Percentiles rank a stretch among this genome's conserved stretches.
These are phyloP conservation scores for Archaeoteleia sp. DNA, from an alignment of 2,888 invertebrate genomes.

Conservation along the genomic window DNA sequence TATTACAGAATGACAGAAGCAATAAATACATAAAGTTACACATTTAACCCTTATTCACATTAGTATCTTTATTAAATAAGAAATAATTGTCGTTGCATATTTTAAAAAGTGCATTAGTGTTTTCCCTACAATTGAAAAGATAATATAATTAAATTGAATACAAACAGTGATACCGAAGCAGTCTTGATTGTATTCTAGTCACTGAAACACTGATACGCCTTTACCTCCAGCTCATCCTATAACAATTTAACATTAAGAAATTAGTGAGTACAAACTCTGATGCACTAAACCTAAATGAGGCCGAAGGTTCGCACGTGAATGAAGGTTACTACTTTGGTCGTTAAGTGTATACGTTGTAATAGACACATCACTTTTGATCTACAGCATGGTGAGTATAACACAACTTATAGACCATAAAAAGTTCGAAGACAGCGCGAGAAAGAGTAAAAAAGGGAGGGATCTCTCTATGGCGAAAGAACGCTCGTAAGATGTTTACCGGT, in stretches of 20 bases:
- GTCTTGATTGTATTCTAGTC: background rate
- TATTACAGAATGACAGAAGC: too few relatives aligned
- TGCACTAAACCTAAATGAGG: constrained; percentile 36
- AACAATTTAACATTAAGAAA: constrained; percentile 17
- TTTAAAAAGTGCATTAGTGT: too few relatives aligned
- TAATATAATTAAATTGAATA: background rate
- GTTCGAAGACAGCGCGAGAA: constrained; percentile 62
- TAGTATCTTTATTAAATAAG: too few relatives aligned
- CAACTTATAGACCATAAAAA: constrained; percentile 72
- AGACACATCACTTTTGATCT: constrained; percentile 73
- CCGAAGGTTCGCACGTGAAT: constrained; percentile 33
- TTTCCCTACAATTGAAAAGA: too few relatives aligned
- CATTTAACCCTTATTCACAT: too few relatives aligned
- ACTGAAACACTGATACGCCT: too few relatives aligned
- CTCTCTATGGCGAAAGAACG: constrained; percentile 54
- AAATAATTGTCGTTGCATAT: too few relatives aligned
- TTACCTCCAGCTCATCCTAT: background rate
- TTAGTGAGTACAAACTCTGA: constrained; percentile 19
- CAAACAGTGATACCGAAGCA: background rate
- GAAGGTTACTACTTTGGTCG: constrained; percentile 55
- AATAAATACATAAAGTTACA: too few relatives aligned
- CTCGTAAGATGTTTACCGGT: constrained; percentile 67
- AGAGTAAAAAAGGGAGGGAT: constrained; percentile 54
- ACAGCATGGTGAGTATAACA: constrained; percentile 66
- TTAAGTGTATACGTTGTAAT: constrained; percentile 71